Evolutionary conservation across 2,797 vertebrate genomes (phyloP).

Genomic region (Megaceryle alcyon): DNA sequence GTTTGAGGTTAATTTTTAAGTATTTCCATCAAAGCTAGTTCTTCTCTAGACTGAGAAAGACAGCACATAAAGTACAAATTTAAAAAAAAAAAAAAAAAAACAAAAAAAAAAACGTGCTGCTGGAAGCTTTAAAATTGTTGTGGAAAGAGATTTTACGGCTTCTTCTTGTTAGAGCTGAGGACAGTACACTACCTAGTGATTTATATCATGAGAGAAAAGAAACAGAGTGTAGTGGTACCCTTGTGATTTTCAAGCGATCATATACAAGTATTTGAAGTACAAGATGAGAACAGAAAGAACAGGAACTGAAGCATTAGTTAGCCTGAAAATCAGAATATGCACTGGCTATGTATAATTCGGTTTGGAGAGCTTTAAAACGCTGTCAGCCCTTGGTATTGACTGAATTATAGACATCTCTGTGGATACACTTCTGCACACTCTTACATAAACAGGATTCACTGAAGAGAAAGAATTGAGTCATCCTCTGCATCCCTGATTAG

Average conservation of each 20-base stretch:
- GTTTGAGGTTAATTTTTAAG: not conserved
- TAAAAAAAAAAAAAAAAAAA: not conserved
- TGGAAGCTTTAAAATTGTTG: not conserved
- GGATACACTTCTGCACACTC: not conserved
- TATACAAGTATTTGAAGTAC: not conserved
- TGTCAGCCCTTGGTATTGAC: not conserved
- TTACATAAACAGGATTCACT: not conserved
- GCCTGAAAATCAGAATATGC: not conserved
- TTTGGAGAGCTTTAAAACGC: not conserved
- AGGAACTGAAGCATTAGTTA: not conserved
- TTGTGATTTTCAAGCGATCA: not conserved
- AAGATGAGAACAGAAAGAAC: not conserved
- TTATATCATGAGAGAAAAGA: not conserved
- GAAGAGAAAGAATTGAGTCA: constrained; percentile 44
- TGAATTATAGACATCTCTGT: not conserved
- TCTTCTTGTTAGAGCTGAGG: not conserved
- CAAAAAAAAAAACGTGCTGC: too few species aligned
- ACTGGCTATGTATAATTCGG: not conserved
- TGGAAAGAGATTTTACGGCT: not conserved
- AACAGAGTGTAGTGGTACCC: not conserved
- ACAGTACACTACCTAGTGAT: not conserved
- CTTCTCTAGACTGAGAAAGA: not conserved
- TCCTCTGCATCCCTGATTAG: not conserved
- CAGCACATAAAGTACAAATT: not conserved
- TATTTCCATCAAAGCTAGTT: not conserved